Evolutionary conservation across 1,140 invertebrate genomes (phyloP).

Genomic region (Heliothis virescens): DNA sequence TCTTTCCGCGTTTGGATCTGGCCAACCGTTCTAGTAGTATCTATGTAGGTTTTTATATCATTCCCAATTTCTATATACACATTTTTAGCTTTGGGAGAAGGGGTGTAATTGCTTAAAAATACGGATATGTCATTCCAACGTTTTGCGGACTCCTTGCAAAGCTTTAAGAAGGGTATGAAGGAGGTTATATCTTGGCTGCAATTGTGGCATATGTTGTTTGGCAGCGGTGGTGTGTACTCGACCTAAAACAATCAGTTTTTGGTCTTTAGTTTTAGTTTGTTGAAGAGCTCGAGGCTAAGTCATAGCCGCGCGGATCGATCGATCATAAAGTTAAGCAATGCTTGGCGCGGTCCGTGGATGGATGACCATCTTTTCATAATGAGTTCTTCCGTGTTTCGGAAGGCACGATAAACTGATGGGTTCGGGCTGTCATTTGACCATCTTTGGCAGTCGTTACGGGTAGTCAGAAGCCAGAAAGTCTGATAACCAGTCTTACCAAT

Average conservation of each 20-base stretch:
- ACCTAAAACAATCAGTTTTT: conserved; percentile 63
- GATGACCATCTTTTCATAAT: no score
- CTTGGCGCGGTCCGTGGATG: no score
- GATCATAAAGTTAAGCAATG: no score
- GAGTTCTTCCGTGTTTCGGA: no score
- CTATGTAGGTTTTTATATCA: conserved; percentile 14
- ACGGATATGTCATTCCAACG: conserved; percentile 51
- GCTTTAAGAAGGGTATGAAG: conserved; percentile 51
- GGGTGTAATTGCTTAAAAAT: conserved; percentile 11
- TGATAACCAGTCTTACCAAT: no score
- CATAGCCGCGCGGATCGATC: no score
- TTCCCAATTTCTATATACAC: conserved; percentile 46
- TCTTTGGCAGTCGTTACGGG: no score
- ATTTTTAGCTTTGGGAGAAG: conserved; percentile 44
- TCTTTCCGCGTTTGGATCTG: conserved; percentile 33
- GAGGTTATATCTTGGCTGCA: conserved; percentile 44
- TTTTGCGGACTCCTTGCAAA: conserved; percentile 51
- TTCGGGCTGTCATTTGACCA: no score
- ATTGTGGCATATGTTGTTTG: conserved; percentile 51
- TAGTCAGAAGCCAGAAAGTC: no score
- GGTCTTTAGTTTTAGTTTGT: conserved; percentile 16
- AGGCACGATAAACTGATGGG: no score
- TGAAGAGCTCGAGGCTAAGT: neutral
- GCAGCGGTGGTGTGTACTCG: conserved; percentile 52
- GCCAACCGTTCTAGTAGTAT: neutral